Percentiles rank a stretch among this genome's conserved stretches.
Evolutionary conservation across 53 echinoderm and acorn worm species (phyloP).

Genomic region (Apostichopus leukothele): DNA sequence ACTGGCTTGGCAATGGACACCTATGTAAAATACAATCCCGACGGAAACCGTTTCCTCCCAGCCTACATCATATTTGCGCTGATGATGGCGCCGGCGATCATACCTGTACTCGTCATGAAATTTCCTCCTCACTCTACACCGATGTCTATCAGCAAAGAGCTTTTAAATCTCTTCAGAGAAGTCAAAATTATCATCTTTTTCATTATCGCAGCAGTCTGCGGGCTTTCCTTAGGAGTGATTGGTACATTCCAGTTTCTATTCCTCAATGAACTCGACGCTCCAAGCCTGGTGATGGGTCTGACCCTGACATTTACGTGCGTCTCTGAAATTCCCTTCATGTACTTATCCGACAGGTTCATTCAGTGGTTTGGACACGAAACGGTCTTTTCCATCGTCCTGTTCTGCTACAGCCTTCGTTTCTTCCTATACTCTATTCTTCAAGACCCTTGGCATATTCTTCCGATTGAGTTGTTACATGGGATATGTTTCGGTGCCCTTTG

Average conservation of each 20-base stretch:
- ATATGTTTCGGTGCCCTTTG: constrained; percentile 72
- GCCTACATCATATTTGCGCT: constrained; percentile 52
- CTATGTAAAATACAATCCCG: constrained; percentile 38
- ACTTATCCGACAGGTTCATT: constrained; percentile 71
- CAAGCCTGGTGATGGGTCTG: constrained; percentile 83
- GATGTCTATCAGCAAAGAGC: constrained; percentile 49
- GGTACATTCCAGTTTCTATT: constrained; percentile 81
- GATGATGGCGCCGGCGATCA: constrained; percentile 37
- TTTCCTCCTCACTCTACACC: constrained; percentile 49
- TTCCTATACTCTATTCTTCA: constrained; percentile 60
- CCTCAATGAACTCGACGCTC: constrained; percentile 69
- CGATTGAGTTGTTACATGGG: constrained; percentile 75
- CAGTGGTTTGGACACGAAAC: constrained; percentile 66
- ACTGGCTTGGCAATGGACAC: constrained; percentile 65
- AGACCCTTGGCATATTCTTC: constrained; percentile 73
- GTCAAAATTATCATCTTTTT: constrained; percentile 62
- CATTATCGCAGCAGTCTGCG: constrained; percentile 43
- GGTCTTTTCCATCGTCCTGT: constrained; percentile 62
- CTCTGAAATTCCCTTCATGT: constrained; percentile 87
- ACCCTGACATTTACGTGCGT: constrained; percentile 78
- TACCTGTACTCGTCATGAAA: constrained; percentile 26
- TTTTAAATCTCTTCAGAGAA: constrained; percentile 52
- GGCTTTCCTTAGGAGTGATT: constrained; percentile 74
- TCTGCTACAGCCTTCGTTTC: constrained; percentile 69
- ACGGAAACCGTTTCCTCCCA: constrained; percentile 53